These are phyloP conservation scores for Anhinga rufa DNA, from an alignment of 2,113 vertebrate genomes.

Conservation along the genomic window DNA sequence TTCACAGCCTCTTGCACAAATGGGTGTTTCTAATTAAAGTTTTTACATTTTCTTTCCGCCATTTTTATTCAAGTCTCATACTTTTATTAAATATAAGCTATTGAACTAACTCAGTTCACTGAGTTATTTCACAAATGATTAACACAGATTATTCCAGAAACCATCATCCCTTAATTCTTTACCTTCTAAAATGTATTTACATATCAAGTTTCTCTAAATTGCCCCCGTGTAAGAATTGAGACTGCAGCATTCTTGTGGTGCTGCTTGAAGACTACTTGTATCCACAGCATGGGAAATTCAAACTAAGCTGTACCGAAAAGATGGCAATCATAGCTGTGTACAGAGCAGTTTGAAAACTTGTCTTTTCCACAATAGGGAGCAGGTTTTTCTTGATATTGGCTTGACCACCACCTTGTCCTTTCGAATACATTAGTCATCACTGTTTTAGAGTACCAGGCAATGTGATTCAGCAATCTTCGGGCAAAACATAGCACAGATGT, in stretches of 20 bases:
- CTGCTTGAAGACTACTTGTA: neutral
- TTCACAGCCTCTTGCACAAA: slow-evolving; percentile 32
- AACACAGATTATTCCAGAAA: neutral
- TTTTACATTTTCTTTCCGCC: slow-evolving; percentile 30
- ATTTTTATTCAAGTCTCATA: slow-evolving; percentile 25
- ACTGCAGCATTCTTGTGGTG: neutral
- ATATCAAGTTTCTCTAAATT: neutral
- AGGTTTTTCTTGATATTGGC: neutral
- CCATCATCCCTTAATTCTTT: neutral
- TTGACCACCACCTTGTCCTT: neutral
- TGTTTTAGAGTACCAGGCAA: neutral
- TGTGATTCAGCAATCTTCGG: slow-evolving; percentile 36
- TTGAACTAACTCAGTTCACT: neutral
- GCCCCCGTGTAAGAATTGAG: neutral
- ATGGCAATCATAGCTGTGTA: neutral
- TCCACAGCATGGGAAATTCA: neutral
- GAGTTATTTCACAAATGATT: neutral
- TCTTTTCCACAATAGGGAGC: neutral
- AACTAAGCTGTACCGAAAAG: neutral
- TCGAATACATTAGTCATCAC: neutral
- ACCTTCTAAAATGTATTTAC: neutral
- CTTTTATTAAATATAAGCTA: neutral
- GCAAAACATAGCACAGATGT: neutral
- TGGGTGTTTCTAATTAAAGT: slow-evolving; percentile 2
- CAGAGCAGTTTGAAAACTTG: neutral